Conservation (phyloP, 2,888 invertebrate species). For the Drosophila mimica region DNA sequence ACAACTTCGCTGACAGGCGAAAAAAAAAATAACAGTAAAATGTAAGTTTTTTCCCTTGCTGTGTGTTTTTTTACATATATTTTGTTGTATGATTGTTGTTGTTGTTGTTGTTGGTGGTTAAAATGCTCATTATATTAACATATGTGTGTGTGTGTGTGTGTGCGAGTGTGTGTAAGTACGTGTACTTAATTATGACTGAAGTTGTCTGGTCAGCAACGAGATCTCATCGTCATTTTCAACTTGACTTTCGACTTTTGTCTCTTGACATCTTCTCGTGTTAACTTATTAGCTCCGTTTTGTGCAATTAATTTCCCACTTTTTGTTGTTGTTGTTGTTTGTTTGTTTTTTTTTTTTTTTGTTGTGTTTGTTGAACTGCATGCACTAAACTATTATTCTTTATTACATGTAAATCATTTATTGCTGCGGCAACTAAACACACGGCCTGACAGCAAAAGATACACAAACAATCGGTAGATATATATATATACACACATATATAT, state of each 20-base stretch:
- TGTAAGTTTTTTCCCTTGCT: constrained; percentile 51
- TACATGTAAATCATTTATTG: constrained; percentile 17
- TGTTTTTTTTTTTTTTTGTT: constrained; percentile 12
- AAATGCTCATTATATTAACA: constrained; percentile 40
- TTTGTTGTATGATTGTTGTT: constrained; percentile 10
- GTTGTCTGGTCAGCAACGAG: constrained; percentile 45
- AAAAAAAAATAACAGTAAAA: constrained; percentile 30
- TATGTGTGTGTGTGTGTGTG: constrained; percentile 4
- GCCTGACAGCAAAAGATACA: background rate
- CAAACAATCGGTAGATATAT: background rate
- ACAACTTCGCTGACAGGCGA: constrained; percentile 51
- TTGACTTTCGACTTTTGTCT: constrained; percentile 75
- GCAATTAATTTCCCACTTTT: constrained; percentile 46
- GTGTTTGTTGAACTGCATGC: constrained; percentile 58
- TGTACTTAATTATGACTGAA: constrained; percentile 42
- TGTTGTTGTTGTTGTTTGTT: constrained; percentile 18
- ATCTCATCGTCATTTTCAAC: constrained; percentile 39
- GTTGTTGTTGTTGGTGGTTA: constrained; percentile 26
- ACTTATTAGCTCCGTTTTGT: constrained; percentile 37
- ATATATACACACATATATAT: background rate
- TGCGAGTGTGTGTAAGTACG: constrained; percentile 12
- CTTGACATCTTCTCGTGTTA: constrained; percentile 73
- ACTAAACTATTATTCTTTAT: constrained; percentile 67
- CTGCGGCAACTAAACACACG: constrained; percentile 1
- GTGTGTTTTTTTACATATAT: constrained; percentile 1